A percentile compares a stretch with the other conserved stretches of the same genome.
These are phyloP conservation scores for Eupithecia vulgata DNA, from an alignment of 2,888 invertebrate genomes.

Conservation along the genomic window DNA sequence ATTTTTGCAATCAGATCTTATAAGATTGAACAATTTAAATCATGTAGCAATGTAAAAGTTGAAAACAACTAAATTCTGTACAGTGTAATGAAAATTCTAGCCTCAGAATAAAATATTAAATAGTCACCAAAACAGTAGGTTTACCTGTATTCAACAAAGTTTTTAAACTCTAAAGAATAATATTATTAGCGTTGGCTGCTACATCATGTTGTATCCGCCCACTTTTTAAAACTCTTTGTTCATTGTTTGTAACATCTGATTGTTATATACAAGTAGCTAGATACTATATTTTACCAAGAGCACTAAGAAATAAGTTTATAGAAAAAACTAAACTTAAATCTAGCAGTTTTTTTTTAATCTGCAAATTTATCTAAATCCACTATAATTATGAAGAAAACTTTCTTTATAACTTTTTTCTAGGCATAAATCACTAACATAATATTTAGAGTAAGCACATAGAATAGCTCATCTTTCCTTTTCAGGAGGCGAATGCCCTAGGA, in stretches of 20 bases:
- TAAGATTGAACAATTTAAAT: not conserved
- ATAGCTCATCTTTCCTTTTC: conserved; percentile 14
- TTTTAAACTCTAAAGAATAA: not conserved
- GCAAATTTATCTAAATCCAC: no score
- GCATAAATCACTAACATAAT: not conserved
- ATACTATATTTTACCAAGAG: not conserved
- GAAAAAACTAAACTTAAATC: no score
- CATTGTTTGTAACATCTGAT: not conserved
- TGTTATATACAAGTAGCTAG: not conserved
- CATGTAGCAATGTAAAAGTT: not conserved
- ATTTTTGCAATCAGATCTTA: not conserved
- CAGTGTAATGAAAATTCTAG: not conserved
- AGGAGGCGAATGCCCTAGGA: conserved; percentile 76
- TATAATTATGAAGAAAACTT: not conserved
- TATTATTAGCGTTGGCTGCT: not conserved
- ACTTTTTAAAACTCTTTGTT: conserved; percentile 16
- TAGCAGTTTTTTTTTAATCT: no score
- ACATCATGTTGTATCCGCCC: conserved; percentile 24
- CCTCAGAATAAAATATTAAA: not conserved
- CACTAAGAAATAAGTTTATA: not conserved
- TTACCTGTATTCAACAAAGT: not conserved
- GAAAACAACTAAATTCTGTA: not conserved
- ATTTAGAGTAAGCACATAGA: not conserved
- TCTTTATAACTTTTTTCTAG: not conserved
- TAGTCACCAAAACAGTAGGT: not conserved